Percentiles rank a stretch among this genome's conserved stretches.
These are phyloP conservation scores for Ephestia elutella DNA, from an alignment of 1,140 invertebrate species.

Conservation along the genomic window DNA sequence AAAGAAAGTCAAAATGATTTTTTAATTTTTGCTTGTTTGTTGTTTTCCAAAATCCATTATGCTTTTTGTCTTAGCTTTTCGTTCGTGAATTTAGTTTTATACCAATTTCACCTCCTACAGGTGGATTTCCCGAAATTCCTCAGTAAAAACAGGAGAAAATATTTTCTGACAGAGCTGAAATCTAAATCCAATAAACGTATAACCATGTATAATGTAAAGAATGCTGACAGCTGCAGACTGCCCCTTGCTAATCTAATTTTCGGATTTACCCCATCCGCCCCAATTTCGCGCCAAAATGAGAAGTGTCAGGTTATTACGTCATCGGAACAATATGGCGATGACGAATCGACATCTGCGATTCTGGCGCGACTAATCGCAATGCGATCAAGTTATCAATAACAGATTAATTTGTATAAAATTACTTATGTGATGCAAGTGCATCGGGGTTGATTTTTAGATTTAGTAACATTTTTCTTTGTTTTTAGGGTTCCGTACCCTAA, in stretches of 20 bases:
- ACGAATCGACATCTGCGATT: constrained; percentile 36
- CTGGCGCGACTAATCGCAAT: constrained; percentile 1
- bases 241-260: not conserved
- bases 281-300: constrained; percentile 42
- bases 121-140: too few species aligned
- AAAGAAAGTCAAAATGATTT: too few species aligned
- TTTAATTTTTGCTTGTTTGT: too few species aligned
- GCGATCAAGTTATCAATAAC: constrained; percentile 31
- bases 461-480: too few species aligned
- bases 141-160: too few species aligned
- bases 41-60: too few species aligned
- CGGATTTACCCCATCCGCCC: constrained; percentile 41
- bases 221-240: not conserved
- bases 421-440: constrained; percentile 28
- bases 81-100: too few species aligned
- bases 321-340: constrained; percentile 15
- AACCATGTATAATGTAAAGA: not conserved
- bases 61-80: too few species aligned
- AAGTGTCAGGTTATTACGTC: constrained; percentile 8
- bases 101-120: too few species aligned
- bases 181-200: not conserved
- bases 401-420: constrained; percentile 32
- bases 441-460: not conserved
- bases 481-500: too few species aligned
- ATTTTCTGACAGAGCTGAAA: not conserved